Evolutionary conservation across 2,888 invertebrate genomes (phyloP).

Genomic region (Ypsolopha scabrella): DNA sequence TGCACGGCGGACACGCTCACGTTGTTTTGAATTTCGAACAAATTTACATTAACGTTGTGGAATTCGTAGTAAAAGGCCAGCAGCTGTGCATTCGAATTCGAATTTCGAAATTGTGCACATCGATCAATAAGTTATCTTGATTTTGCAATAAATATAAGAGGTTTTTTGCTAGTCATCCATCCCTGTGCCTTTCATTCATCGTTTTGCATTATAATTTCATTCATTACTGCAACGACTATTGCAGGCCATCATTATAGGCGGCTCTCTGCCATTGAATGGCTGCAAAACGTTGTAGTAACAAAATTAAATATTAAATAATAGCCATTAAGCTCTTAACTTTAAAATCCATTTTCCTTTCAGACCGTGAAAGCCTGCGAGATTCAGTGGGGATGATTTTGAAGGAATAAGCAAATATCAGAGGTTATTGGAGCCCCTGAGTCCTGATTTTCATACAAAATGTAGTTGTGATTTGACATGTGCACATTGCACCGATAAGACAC

Average conservation of each 20-base stretch:
- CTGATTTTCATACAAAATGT: no score
- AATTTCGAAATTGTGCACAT: neutral
- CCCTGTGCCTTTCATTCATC: slow-evolving; percentile 20
- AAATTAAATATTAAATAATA: no score
- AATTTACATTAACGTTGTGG: neutral
- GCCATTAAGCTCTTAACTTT: no score
- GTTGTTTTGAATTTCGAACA: neutral
- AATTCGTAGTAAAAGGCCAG: neutral
- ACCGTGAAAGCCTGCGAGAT: no score
- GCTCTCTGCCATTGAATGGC: neutral
- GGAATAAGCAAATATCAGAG: no score
- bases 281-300: no score
- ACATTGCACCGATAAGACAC: no score
- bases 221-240: slow-evolving; percentile 18
- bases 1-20: neutral
- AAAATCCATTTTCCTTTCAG: no score
- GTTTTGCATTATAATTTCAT: slow-evolving; percentile 22
- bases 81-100: neutral
- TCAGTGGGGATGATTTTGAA: no score
- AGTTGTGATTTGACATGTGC: no score
- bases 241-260: slow-evolving; percentile 1
- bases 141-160: neutral
- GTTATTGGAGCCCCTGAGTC: no score
- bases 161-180: neutral
- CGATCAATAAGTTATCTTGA: neutral